phyloP scores from a whole-genome alignment of 2,888 invertebrate species.

The Odontocolon sp. region DNA sequence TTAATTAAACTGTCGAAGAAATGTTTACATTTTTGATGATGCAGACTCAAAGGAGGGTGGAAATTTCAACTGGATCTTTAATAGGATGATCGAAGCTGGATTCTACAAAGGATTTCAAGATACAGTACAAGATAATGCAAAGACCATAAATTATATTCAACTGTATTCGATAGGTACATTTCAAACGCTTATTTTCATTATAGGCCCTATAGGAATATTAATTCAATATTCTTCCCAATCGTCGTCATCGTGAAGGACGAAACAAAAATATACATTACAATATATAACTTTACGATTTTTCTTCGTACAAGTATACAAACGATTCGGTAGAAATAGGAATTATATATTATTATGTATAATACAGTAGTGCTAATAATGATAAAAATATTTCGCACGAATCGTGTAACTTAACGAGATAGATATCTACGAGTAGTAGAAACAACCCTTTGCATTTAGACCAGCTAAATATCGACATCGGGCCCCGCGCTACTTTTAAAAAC shows the following conservation, averaged over 20 bases:
- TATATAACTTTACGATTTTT: slow-evolving; percentile 46
- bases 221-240: slow-evolving; percentile 31
- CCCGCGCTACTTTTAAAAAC: slow-evolving; percentile 59
- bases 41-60: too few relatives aligned
- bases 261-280: slow-evolving; percentile 29
- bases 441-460: slow-evolving; percentile 75
- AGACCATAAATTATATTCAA: slow-evolving; percentile 52
- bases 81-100: too few relatives aligned
- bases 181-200: slow-evolving; percentile 44
- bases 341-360: slow-evolving; percentile 46
- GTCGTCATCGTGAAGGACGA: slow-evolving; percentile 17
- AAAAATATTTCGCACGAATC: slow-evolving; percentile 58
- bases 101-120: too few relatives aligned
- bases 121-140: slow-evolving; percentile 30
- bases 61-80: too few relatives aligned
- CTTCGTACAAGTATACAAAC: slow-evolving; percentile 64
- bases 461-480: slow-evolving; percentile 75
- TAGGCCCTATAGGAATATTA: slow-evolving; percentile 47
- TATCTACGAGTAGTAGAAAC: slow-evolving; percentile 68
- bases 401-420: slow-evolving; percentile 49
- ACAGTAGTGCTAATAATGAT: slow-evolving; percentile 58
- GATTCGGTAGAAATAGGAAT: slow-evolving; percentile 68
- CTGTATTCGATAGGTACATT: slow-evolving; percentile 49
- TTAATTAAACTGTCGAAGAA: too few relatives aligned
- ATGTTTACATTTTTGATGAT: too few relatives aligned